Evolutionary conservation across 2,113 vertebrate genomes (phyloP).

Genomic region (Microtus ochrogaster): DNA sequence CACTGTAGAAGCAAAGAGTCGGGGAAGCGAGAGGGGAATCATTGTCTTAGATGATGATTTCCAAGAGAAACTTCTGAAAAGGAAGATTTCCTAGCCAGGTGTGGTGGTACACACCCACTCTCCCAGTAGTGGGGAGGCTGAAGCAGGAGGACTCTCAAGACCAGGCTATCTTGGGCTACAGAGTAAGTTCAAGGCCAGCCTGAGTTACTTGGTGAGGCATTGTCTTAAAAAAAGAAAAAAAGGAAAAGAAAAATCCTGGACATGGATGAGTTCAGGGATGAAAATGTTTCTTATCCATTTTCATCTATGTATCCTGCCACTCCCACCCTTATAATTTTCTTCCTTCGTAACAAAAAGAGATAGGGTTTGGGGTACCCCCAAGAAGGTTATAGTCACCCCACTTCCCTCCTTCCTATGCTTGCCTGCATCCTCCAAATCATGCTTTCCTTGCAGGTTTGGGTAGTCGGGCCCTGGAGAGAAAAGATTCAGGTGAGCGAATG

Average conservation of each 20-base stretch:
- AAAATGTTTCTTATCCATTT: constrained; percentile 27
- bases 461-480: constrained; percentile 93
- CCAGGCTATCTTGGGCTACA: background rate
- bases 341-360: constrained; percentile 47
- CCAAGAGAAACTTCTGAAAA: background rate
- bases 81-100: background rate
- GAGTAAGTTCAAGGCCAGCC: background rate
- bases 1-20: background rate
- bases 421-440: constrained; percentile 76
- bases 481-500: constrained; percentile 95
- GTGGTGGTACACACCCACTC: too few relatives aligned
- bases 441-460: constrained; percentile 96
- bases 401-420: background rate
- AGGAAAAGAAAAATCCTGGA: background rate
- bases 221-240: background rate
- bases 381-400: constrained; percentile 21
- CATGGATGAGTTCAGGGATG: background rate
- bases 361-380: constrained; percentile 11
- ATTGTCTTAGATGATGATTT: background rate
- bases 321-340: background rate
- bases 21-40: background rate
- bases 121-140: background rate
- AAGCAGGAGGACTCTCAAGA: background rate
- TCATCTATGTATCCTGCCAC: background rate
- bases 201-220: background rate